Evolutionary conservation across 2,113 vertebrate species (phyloP), one percentile per base, ranked within the genome.

Genomic region (Dicrurus megarhynchus): DNA sequence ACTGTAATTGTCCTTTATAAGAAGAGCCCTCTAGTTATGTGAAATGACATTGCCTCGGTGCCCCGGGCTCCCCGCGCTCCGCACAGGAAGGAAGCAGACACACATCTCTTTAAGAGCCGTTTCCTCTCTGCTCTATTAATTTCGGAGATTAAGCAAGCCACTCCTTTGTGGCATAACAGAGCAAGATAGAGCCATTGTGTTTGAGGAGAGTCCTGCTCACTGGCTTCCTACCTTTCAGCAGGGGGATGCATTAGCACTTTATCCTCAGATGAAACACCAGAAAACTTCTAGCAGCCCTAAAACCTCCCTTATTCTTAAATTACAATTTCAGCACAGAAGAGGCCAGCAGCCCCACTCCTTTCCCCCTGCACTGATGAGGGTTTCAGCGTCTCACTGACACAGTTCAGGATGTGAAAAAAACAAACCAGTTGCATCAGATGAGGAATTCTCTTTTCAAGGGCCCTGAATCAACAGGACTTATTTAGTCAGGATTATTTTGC

Each of bases 41-140:
- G 97, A 98, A 98, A 96, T 98, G 97, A 94, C 97, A 98, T 97
- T 97, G 97, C 95, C 95, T 97, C 90, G 89, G 79, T 79, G 95
- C 89, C 79, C 92, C 74, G 65, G 96, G 97, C 97, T 97, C 89
- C 96, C 95, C 80, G 28, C 39, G 94, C 95, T 93, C 53, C 20
- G 80, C 97, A 94, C 97, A 98, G 98, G 98, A 98, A 98, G 97
- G 98, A 98, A 98, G 93, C 90, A 95, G 95, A 95, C 93, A 97
- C 97, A 95, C 50, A 74, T 97, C 97, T 97, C 97, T 98, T 89
- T 95, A 96, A 98, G 97, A 97, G 95, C 94, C 41, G 42, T 94
- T 98, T 98, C 98, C 97, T 98, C 96, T 97, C 97, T 97, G 97
- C 96, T 98, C 96, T 98, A 98, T 98, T 98, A 98, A 98, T 98